Evolutionary conservation across 2,797 vertebrate species (phyloP).

Genomic region (Phoeniculus purpureus): DNA sequence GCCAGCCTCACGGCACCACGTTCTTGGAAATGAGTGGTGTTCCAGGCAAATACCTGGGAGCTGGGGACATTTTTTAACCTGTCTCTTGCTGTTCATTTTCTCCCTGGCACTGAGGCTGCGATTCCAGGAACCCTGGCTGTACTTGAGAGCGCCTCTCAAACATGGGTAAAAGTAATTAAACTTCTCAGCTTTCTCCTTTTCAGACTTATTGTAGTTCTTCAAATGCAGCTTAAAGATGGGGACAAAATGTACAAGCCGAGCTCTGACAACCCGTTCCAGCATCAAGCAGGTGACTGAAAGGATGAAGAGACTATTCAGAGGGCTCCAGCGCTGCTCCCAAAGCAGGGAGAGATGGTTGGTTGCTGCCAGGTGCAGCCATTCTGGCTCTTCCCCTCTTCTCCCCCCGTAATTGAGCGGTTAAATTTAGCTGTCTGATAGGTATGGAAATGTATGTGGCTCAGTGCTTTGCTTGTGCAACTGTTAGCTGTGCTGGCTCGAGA

Average conservation of each 20-base stretch:
- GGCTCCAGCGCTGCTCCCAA: not conserved
- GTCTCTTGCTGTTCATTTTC: conserved; percentile 38
- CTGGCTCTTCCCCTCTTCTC: not conserved
- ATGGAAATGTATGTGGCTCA: conserved; percentile 3
- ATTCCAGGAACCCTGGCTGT: conserved; percentile 45
- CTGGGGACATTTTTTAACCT: not conserved
- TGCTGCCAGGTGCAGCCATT: conserved; percentile 38
- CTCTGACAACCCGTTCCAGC: not conserved
- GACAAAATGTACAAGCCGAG: not conserved
- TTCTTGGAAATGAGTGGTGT: not conserved
- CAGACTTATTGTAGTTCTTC: not conserved
- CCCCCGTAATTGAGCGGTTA: not conserved
- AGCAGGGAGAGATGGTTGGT: not conserved
- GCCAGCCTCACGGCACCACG: fast-evolving
- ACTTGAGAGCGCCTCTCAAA: not conserved
- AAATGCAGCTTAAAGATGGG: not conserved
- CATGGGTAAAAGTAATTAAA: conserved; percentile 46
- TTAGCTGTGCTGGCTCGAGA: not conserved
- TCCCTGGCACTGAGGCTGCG: conserved; percentile 15
- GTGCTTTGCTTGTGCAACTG: not conserved
- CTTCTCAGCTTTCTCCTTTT: not conserved
- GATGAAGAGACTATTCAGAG: not conserved
- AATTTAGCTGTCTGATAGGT: conserved; percentile 52
- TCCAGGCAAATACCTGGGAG: conserved; percentile 10
- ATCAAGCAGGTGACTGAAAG: not conserved